Percentiles rank a stretch among this genome's conserved stretches.
These are phyloP conservation scores for Sula dactylatra DNA, from an alignment of 2,113 vertebrate species.

Conservation along the genomic window DNA sequence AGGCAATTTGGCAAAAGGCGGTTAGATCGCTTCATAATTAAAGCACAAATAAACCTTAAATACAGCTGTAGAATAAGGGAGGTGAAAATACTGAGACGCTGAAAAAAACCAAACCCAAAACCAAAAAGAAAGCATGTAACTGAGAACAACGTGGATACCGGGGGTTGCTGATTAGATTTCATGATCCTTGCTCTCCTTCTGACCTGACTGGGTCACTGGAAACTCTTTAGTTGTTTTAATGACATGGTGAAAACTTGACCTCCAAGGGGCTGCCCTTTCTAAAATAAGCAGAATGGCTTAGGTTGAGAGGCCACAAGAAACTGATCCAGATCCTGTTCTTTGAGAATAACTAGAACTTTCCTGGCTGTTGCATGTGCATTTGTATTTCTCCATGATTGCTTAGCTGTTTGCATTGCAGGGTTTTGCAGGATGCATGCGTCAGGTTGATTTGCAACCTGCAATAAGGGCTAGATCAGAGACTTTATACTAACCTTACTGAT, in stretches of 20 bases:
- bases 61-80: background rate
- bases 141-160: accelerated
- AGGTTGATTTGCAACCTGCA: background rate
- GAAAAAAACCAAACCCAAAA: background rate
- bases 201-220: background rate
- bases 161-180: background rate
- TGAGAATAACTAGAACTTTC: background rate
- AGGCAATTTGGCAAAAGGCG: background rate
- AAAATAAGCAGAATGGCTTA: background rate
- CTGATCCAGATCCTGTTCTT: background rate
- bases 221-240: background rate
- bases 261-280: slow-evolving; percentile 9
- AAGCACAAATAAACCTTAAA: background rate
- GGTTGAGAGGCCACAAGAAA: background rate
- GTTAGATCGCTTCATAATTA: accelerated
- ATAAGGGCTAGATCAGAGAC: background rate
- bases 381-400: background rate
- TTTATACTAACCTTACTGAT: background rate
- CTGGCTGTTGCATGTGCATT: accelerated
- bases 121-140: background rate
- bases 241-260: background rate
- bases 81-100: background rate
- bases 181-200: background rate
- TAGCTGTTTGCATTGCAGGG: background rate
- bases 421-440: background rate